Base-by-base conservation (phyloP, 2,888 invertebrate species). In the Elegia similella region DNA sequence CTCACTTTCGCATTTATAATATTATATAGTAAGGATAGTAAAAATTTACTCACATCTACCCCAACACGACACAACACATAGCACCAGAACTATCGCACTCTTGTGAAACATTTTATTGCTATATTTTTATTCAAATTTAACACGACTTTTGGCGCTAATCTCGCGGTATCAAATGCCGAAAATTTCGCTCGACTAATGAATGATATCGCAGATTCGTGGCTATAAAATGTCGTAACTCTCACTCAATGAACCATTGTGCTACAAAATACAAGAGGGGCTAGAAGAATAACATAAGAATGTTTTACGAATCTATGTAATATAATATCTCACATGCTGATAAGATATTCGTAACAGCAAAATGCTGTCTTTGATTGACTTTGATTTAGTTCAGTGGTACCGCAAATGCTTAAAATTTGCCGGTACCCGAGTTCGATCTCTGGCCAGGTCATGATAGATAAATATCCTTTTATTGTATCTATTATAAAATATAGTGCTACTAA, bases 111-210 rank as follows among this genome's bases (percentile, higher is more conserved):
- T 42, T 29, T 42, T n/a, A n/a, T n/a, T n/a, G n/a, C n/a, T n/a
- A n/a, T 29, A 30, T 52, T 42, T 42, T 42, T 29, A 17, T 29
- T 7, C 1, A n/a, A 23, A n/a, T 32, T 50, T 32, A 8, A 54
- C 42, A 53, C 42, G 42, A 53, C 52, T 53, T 53, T 34, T 57
- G 50, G 32, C 44, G 30, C 38, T 29, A 60, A 58, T 56, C 30
- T 62, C 64, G 58, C 54, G 60, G 13, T 48, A 56, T 53, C 54
- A 59, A 68, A 64, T 68, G 68, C 60, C 63, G 56, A 60, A 61
- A n/a, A 53, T 52, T 58, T 43, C 44, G 42, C 34, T 42, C 29
- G 56, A 56, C 55, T 44, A 52, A 56, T 58, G 56, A 53, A 48
- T 55, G 58, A 60, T 58, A 61, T 59, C 60, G 52, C 52, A 50